Conservation (phyloP, 35 echinoderm and acorn worm species). For the Strongylocentrotus purpuratus region DNA sequence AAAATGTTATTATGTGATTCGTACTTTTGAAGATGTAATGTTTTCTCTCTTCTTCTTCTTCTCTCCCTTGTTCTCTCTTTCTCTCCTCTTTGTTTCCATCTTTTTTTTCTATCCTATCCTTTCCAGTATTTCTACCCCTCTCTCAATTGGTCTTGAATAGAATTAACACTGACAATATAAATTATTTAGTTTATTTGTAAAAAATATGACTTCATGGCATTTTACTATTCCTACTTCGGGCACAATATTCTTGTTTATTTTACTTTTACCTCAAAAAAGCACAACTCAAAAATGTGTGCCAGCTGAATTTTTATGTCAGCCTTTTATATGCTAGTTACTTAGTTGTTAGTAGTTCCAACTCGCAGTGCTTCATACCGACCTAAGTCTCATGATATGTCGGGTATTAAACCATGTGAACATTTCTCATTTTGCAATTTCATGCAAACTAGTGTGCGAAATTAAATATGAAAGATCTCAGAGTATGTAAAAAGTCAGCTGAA, state of each 20-base stretch:
- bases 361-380: not conserved
- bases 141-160: not conserved
- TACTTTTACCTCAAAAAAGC: not conserved
- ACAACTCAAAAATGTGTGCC: not conserved
- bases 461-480: too few relatives aligned
- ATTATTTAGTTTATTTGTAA: not conserved
- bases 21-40: not conserved
- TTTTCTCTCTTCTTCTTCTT: not conserved
- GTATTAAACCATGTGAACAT: not conserved
- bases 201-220: not conserved
- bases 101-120: too few relatives aligned
- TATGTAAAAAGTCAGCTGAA: too few relatives aligned
- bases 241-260: not conserved
- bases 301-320: not conserved
- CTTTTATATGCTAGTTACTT: not conserved
- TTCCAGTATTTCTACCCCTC: not conserved
- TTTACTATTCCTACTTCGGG: not conserved
- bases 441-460: too few relatives aligned
- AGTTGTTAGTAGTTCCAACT: not conserved
- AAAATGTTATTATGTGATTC: not conserved
- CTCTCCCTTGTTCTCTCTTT: not conserved
- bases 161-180: not conserved
- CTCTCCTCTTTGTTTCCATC: not conserved
- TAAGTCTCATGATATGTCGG: not conserved
- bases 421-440: too few relatives aligned